Conservation (phyloP, 1,140 invertebrate genomes). For the Thaumetopoea pityocampa region DNA sequence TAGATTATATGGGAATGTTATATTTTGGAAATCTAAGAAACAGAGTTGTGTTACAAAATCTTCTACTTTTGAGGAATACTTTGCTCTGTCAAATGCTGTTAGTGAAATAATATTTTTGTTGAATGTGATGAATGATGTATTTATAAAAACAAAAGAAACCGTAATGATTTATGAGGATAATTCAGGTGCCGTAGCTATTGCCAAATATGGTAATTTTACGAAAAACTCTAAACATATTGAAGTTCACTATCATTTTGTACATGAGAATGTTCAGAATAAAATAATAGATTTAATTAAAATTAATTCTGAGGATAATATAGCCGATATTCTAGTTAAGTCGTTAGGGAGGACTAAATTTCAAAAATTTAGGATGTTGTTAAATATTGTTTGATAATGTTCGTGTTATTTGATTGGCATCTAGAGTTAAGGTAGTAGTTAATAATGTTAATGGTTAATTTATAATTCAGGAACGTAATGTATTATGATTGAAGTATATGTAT, state of each 20-base stretch:
- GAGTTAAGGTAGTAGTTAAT: too few species aligned
- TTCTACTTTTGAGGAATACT: conserved; percentile 42
- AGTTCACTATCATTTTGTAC: conserved; percentile 1
- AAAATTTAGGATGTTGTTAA: conserved; percentile 1
- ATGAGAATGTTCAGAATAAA: neutral
- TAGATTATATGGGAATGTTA: conserved; percentile 42
- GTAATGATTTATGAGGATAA: conserved; percentile 2
- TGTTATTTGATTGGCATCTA: too few species aligned
- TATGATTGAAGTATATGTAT: too few species aligned
- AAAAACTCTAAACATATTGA: conserved; percentile 1
- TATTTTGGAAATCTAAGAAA: too few species aligned
- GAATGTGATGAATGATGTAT: neutral
- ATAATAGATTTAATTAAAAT: conserved; percentile 1
- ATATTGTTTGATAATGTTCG: too few species aligned
- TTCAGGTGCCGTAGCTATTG: conserved; percentile 1
- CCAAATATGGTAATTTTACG: neutral
- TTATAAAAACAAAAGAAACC: neutral
- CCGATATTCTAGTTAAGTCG: too few species aligned
- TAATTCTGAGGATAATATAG: neutral
- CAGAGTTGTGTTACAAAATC: conserved; percentile 22
- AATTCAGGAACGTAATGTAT: too few species aligned
- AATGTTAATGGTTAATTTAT: too few species aligned
- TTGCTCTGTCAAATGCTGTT: conserved; percentile 27
- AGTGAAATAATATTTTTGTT: neutral
- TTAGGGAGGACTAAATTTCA: too few species aligned